These are phyloP conservation scores for Drosophila niveifrons DNA, from an alignment of 2,888 invertebrate species.

Conservation along the genomic window DNA sequence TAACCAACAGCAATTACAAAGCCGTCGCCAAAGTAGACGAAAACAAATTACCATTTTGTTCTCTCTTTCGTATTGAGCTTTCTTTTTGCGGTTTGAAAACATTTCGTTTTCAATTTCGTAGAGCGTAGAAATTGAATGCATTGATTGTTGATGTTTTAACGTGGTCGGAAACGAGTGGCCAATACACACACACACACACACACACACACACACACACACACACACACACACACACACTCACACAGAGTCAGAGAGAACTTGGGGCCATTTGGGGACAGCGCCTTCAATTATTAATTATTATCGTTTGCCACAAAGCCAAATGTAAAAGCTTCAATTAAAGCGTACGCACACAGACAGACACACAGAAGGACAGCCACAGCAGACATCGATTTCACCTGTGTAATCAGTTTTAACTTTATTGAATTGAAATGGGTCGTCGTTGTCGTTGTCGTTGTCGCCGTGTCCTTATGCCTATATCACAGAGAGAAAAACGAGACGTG, in stretches of 20 bases:
- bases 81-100: constrained; percentile 57
- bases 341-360: constrained; percentile 39
- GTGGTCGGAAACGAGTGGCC: constrained; percentile 31
- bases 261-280: constrained; percentile 45
- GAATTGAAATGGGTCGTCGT: constrained; percentile 42
- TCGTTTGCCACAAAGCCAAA: constrained; percentile 75
- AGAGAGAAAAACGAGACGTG: too few species aligned
- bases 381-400: constrained; percentile 33
- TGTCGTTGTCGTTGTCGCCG: too few species aligned
- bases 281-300: constrained; percentile 75
- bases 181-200: constrained; percentile 13
- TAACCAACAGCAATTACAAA: constrained; percentile 34
- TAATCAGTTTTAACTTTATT: constrained; percentile 62
- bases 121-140: constrained; percentile 19
- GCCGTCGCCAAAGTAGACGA: neutral
- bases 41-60: constrained; percentile 27
- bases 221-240: constrained; percentile 6
- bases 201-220: neutral
- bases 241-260: constrained; percentile 3
- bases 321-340: constrained; percentile 75
- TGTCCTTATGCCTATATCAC: too few species aligned
- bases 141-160: constrained; percentile 34
- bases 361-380: neutral
- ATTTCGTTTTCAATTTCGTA: constrained; percentile 11
- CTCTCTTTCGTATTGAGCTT: constrained; percentile 43